phyloP scores from a whole-genome alignment of 2,113 vertebrate species.

The Pseudopodoces humilis region DNA sequence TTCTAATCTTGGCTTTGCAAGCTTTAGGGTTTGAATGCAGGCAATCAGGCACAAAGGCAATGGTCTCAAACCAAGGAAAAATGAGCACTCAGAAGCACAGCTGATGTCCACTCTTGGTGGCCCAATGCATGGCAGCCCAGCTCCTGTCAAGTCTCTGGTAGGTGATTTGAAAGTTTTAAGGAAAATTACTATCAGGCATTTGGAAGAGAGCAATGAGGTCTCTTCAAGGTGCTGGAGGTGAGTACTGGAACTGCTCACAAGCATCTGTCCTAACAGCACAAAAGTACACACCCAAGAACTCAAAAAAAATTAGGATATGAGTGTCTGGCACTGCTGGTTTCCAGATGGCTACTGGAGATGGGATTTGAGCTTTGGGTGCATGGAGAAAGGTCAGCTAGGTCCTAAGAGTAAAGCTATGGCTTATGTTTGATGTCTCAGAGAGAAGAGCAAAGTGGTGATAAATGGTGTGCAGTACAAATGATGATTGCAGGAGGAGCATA shows the following conservation, averaged over 20 bases:
- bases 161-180: not conserved
- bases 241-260: not conserved
- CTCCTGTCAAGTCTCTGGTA: not conserved
- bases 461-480: not conserved
- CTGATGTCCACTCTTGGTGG: rapidly evolving
- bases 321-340: not conserved
- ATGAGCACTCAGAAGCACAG: rapidly evolving
- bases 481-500: not conserved
- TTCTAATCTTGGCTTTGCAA: not conserved
- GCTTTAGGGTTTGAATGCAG: not conserved
- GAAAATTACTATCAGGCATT: not conserved
- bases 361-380: not conserved
- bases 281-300: not conserved
- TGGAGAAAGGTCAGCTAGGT: not conserved
- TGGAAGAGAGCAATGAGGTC: not conserved
- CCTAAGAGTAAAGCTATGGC: not conserved
- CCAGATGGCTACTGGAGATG: not conserved
- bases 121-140: not conserved
- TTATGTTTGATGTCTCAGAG: not conserved
- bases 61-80: not conserved
- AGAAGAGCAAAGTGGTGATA: not conserved
- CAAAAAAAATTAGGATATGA: not conserved
- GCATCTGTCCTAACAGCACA: rapidly evolving
- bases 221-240: not conserved
- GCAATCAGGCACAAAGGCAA: not conserved